phyloP scores from a whole-genome alignment of 2,797 vertebrate genomes.

The Poecilia wingei region DNA sequence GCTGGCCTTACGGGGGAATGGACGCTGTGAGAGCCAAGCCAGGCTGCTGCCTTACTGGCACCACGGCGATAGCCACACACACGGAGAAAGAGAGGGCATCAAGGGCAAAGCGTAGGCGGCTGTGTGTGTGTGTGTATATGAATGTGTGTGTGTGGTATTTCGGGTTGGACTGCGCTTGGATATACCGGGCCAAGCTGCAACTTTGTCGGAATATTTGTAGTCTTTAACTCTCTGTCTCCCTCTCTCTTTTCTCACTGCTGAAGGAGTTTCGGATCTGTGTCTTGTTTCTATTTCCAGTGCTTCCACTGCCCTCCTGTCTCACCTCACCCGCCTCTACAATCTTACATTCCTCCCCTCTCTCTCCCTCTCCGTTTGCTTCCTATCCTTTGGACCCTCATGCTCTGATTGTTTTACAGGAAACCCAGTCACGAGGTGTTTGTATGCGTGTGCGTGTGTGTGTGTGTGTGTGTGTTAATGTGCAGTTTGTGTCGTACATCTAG shows the following conservation, averaged over 20 bases:
- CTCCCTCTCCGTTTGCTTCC: constrained; percentile 26
- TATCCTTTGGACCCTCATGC: constrained; percentile 59
- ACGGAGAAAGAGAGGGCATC: constrained; percentile 33
- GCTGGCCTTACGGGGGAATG: constrained; percentile 58
- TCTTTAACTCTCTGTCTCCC: constrained; percentile 51
- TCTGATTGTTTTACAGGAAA: constrained; percentile 74
- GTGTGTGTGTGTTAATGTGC: constrained; percentile 1
- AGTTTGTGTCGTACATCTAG: constrained; percentile 40
- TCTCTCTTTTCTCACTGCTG: constrained; percentile 40
- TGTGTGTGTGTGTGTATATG: constrained; percentile 11
- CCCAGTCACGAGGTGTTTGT: constrained; percentile 61
- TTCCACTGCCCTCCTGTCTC: constrained; percentile 41
- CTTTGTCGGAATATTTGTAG: constrained; percentile 67
- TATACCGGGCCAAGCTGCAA: constrained; percentile 61
- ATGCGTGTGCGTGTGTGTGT: constrained; percentile 30
- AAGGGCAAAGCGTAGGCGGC: constrained; percentile 47
- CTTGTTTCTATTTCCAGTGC: constrained; percentile 21
- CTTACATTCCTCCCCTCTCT: constrained; percentile 38
- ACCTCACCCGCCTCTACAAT: constrained; percentile 46
- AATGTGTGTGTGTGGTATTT: constrained; percentile 61
- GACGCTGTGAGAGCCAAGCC: constrained; percentile 62
- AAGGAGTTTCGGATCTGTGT: constrained; percentile 21
- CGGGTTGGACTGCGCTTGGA: constrained; percentile 58
- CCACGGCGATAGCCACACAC: constrained; percentile 48
- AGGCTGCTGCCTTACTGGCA: constrained; percentile 70